Evolutionary conservation across 2,113 vertebrate genomes (phyloP).

Genomic region (Chrysochloris asiatica): DNA sequence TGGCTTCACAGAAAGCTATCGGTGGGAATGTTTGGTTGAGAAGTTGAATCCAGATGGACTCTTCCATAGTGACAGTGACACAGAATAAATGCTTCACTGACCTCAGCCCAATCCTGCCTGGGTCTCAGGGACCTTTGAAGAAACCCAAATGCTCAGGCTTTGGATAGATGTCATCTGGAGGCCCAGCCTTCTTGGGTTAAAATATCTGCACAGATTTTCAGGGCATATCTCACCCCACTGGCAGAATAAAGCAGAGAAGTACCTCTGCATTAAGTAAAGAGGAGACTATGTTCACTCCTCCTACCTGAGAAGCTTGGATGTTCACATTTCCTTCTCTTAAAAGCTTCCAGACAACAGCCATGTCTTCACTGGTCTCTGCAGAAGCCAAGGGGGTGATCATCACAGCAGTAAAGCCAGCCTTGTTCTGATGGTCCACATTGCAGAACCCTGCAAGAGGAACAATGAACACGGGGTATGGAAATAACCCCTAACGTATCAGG

Average conservation of each 20-base stretch:
- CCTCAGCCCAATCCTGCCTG: neutral
- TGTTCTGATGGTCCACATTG: slow-evolving; percentile 93
- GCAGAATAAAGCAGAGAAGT: neutral
- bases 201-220: neutral
- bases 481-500: fast-evolving
- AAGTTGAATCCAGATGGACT: neutral
- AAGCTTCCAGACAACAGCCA: slow-evolving; percentile 94
- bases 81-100: neutral
- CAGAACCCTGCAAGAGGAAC: slow-evolving; percentile 80
- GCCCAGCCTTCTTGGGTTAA: neutral
- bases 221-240: neutral
- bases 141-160: neutral
- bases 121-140: neutral
- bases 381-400: slow-evolving; percentile 95
- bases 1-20: neutral
- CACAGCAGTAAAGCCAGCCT: slow-evolving; percentile 95
- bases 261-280: neutral
- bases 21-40: neutral
- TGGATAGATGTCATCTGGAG: neutral
- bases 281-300: neutral
- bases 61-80: neutral
- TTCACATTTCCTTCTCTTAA: slow-evolving; percentile 93
- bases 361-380: slow-evolving; percentile 91
- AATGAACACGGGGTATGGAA: neutral
- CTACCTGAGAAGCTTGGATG: slow-evolving; percentile 93